A percentile compares a stretch with the other conserved stretches of the same genome.
phyloP scores from a whole-genome alignment of 2,797 vertebrate species.

The Sus cebifrons region DNA sequence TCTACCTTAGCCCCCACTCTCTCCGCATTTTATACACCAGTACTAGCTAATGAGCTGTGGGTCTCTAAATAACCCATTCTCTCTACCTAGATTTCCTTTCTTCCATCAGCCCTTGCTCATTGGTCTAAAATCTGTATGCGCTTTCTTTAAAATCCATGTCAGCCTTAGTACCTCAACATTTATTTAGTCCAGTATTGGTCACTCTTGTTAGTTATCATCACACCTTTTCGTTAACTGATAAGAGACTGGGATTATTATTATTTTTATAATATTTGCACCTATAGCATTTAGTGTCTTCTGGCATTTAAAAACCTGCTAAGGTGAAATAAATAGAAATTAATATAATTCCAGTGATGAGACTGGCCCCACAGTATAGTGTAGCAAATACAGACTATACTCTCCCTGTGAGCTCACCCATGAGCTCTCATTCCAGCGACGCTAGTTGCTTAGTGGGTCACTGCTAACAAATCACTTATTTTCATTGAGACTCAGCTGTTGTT shows the following conservation, averaged over 20 bases:
- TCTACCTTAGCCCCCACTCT: background rate
- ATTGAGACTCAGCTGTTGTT: background rate
- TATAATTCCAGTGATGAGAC: background rate
- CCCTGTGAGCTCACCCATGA: background rate
- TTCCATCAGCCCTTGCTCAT: background rate
- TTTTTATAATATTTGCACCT: background rate
- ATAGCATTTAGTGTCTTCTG: background rate
- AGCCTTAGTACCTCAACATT: background rate
- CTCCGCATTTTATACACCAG: rapidly evolving
- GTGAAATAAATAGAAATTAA: background rate
- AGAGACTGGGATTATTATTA: background rate
- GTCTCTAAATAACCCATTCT: background rate
- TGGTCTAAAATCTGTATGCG: background rate
- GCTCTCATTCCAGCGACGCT: background rate
- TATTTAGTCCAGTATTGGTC: background rate
- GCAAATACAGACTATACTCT: background rate
- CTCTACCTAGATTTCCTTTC: background rate
- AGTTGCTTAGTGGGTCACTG: background rate
- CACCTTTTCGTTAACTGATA: background rate
- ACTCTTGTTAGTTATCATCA: background rate
- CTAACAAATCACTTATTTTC: constrained; percentile 2
- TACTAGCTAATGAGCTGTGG: background rate
- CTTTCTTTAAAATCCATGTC: background rate
- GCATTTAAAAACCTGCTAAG: background rate
- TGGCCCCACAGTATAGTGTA: background rate